Conservation (phyloP, 2,888 invertebrate genomes). For the Zeuzera pyrina region DNA sequence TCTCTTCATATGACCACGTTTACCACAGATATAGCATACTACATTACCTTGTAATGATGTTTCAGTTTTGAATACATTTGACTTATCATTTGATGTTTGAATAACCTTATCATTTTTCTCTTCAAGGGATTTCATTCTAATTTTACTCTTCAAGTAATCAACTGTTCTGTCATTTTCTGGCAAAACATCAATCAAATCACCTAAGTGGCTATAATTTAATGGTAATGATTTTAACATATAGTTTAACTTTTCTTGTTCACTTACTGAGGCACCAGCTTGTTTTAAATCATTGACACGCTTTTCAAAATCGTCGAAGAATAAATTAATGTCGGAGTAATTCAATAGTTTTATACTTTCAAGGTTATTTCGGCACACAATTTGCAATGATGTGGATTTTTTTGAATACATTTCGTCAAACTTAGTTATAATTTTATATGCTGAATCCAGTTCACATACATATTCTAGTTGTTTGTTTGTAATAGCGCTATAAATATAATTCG, state of each 20-base stretch:
- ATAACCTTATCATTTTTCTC: not conserved
- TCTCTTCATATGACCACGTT: not conserved
- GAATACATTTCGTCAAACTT: slow-evolving; percentile 3
- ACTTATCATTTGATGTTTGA: no score
- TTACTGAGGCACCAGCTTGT: not conserved
- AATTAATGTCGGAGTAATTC: no score
- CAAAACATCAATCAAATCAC: slow-evolving; percentile 1
- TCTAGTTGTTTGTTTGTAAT: not conserved
- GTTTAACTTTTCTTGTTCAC: slow-evolving; percentile 1
- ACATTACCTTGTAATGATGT: not conserved
- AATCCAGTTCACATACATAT: slow-evolving; percentile 2
- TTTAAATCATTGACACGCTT: slow-evolving; percentile 1
- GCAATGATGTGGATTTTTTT: not conserved
- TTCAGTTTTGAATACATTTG: no score
- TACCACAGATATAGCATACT: slow-evolving; percentile 1
- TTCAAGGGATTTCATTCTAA: not conserved
- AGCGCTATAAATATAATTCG: not conserved
- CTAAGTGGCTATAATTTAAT: slow-evolving; percentile 2
- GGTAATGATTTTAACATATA: no score
- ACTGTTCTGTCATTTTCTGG: slow-evolving; percentile 2
- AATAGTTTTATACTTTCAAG: no score
- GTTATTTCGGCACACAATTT: not conserved
- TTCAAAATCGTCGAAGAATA: no score
- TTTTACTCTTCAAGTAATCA: slow-evolving; percentile 2
- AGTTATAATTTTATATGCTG: not conserved